Conservation (phyloP, 2,888 invertebrate species). For the Zhuqinia jingwanae region DNA sequence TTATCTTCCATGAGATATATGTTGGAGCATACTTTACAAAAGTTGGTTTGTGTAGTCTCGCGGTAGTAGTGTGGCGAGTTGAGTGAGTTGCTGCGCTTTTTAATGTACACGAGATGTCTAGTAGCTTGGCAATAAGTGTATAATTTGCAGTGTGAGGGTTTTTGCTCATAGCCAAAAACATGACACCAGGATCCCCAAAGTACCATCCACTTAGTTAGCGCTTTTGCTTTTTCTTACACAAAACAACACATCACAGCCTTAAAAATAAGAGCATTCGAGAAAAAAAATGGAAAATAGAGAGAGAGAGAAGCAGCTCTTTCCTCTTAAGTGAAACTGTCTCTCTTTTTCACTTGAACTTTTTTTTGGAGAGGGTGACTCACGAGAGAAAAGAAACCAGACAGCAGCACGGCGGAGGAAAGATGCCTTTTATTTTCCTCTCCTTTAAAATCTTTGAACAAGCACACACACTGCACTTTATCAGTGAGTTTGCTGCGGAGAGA, state of each 20-base stretch:
- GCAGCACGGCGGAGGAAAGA: neutral
- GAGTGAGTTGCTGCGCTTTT: neutral
- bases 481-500: neutral
- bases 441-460: neutral
- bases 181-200: conserved; percentile 65
- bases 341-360: conserved; percentile 58
- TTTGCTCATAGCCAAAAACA: conserved; percentile 18
- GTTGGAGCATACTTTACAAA: neutral
- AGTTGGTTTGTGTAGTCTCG: neutral
- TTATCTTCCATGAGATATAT: neutral
- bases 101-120: neutral
- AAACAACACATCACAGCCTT: neutral
- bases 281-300: neutral
- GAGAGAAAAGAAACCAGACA: neutral
- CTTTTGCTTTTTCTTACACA: neutral
- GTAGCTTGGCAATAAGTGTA: neutral
- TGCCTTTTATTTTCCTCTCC: neutral
- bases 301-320: conserved; percentile 23
- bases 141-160: conserved; percentile 53
- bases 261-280: too few species aligned
- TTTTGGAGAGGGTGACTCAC: neutral
- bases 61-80: too few species aligned
- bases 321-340: conserved; percentile 68
- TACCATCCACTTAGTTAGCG: conserved; percentile 67
- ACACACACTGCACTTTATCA: conserved; percentile 12